phyloP scores from a whole-genome alignment of 2,888 invertebrate genomes.

The Diachrysia chrysitis region DNA sequence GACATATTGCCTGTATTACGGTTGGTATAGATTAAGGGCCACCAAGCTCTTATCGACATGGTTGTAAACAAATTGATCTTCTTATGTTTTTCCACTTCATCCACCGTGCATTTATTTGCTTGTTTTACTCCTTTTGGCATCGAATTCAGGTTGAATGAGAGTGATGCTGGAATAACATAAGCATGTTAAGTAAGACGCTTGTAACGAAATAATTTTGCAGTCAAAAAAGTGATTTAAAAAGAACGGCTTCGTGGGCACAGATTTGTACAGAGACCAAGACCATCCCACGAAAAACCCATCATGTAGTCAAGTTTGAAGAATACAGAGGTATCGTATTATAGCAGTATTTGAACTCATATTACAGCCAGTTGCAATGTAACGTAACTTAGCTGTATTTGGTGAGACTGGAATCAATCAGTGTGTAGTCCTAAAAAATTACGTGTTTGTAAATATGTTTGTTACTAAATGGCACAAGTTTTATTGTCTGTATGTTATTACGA shows the following conservation, averaged over 20 bases:
- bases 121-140: constrained; percentile 87
- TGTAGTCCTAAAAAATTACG: no score
- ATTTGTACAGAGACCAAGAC: no score
- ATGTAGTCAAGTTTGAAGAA: no score
- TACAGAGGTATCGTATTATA: no score
- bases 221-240: no score
- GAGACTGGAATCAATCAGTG: no score
- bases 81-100: constrained; percentile 79
- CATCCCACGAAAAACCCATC: no score
- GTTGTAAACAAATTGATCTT: constrained; percentile 91
- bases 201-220: no score
- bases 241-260: no score
- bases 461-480: not conserved
- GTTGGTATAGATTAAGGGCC: constrained; percentile 88
- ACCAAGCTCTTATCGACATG: constrained; percentile 91
- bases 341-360: no score
- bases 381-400: no score
- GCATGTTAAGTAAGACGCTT: not conserved
- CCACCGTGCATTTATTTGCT: constrained; percentile 82
- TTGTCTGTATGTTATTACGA: not conserved
- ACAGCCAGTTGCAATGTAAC: no score
- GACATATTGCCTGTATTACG: constrained; percentile 53
- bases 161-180: constrained; percentile 41
- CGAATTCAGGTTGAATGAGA: constrained; percentile 50
- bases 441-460: not conserved